These are phyloP conservation scores for Branchinecta lynchi DNA, from an alignment of 1,140 invertebrate genomes.

Conservation along the genomic window DNA sequence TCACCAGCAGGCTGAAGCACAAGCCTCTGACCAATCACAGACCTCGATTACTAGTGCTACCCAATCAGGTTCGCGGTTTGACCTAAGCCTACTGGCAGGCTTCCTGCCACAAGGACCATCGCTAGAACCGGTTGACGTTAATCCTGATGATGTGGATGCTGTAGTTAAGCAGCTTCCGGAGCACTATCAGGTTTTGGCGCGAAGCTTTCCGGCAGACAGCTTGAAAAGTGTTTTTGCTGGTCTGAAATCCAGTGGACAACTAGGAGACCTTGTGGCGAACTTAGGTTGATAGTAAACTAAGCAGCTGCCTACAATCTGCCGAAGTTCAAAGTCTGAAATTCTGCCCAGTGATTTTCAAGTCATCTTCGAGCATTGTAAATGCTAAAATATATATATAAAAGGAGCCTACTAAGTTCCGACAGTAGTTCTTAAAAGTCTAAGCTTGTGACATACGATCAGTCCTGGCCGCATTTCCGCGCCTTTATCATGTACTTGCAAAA, in stretches of 20 bases:
- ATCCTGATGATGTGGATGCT: neutral
- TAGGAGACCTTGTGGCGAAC: neutral
- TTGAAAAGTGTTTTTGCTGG: neutral
- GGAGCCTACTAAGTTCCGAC: too few relatives aligned
- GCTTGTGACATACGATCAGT: too few relatives aligned
- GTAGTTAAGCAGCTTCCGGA: neutral
- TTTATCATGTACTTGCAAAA: too few relatives aligned
- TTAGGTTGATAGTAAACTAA: too few relatives aligned
- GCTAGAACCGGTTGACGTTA: neutral
- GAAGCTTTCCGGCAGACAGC: neutral
- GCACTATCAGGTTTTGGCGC: neutral
- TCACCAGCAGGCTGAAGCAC: neutral
- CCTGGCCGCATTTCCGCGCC: too few relatives aligned
- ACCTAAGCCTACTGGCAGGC: neutral
- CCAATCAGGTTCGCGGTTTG: neutral
- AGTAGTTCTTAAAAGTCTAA: too few relatives aligned
- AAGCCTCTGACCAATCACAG: neutral
- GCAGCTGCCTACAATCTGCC: too few relatives aligned
- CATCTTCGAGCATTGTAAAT: too few relatives aligned
- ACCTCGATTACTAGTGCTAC: neutral
- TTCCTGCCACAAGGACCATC: neutral
- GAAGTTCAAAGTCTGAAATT: too few relatives aligned
- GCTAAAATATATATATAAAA: too few relatives aligned
- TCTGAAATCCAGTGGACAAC: neutral
- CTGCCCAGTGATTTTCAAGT: too few relatives aligned